phyloP scores from a whole-genome alignment of 2,113 vertebrate genomes.

The Oophaga pumilio region DNA sequence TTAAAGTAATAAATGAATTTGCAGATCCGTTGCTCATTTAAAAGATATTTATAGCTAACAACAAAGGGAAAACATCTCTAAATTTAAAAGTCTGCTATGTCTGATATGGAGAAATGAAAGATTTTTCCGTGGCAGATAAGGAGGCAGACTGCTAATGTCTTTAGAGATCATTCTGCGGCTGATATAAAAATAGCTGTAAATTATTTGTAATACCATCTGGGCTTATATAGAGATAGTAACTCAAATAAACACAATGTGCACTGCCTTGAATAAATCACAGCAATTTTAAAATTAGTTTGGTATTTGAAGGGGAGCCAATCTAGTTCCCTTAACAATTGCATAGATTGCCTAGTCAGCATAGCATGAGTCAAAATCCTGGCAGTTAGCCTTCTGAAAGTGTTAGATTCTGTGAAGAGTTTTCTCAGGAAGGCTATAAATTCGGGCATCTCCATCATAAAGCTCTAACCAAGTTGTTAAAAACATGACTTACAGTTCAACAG shows the following conservation, averaged over 20 bases:
- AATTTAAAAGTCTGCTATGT: conserved; percentile 43
- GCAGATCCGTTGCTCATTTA: conserved; percentile 38
- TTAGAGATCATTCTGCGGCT: conserved; percentile 57
- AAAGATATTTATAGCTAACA: conserved; percentile 40
- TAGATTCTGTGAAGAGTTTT: conserved; percentile 57
- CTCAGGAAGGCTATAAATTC: conserved; percentile 57
- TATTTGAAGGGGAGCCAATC: conserved; percentile 56
- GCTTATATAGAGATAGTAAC: conserved; percentile 58
- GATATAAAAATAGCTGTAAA: conserved; percentile 60
- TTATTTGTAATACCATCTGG: conserved; percentile 59
- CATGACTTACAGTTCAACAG: conserved; percentile 58
- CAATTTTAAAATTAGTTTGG: conserved; percentile 59
- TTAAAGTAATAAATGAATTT: conserved; percentile 47
- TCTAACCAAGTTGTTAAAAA: conserved; percentile 59
- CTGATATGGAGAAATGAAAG: conserved; percentile 39
- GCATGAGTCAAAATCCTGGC: conserved; percentile 58
- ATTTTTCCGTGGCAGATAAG: conserved; percentile 52
- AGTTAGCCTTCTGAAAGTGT: conserved; percentile 58
- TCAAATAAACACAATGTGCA: conserved; percentile 59
- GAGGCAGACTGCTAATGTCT: conserved; percentile 50
- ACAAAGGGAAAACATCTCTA: conserved; percentile 26
- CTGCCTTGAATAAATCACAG: conserved; percentile 57
- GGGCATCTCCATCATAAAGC: conserved; percentile 54
- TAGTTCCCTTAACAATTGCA: conserved; percentile 58
- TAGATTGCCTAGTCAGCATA: conserved; percentile 57